Base-by-base conservation (phyloP, 2,888 invertebrate species). In the Eumacrocentrus americanus region DNA sequence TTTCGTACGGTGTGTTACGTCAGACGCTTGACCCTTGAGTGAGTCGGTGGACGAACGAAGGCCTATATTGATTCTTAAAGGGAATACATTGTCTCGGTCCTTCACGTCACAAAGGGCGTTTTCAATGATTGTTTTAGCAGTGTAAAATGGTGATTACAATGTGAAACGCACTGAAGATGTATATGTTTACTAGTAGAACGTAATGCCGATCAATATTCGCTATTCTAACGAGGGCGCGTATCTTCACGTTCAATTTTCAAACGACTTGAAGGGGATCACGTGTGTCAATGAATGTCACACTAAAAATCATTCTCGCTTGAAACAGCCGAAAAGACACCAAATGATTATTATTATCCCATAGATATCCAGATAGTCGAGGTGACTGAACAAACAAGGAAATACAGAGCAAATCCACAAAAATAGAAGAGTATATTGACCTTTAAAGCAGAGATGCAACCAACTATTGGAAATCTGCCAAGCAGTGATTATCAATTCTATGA, bases 31-130 rank as follows among this genome's bases (percentile, higher is more conserved):
- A 63, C 61, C 61, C 61, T 53, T 42, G 46, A 35, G 20, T 20
- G 53, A 18, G 52, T 62, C 56, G 47, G 59, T 59, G 38, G 48
- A 53, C 48, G n/a, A n/a, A n/a, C 46, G 48, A 53, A 55, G 54
- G 59, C 35, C 58, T 56, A 59, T 74, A 74, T 74, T 69, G 73
- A 74, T 72, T 67, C 62, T 74, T 74, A 74, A 74, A 73, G 74
- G 60, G 73, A 67, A 69, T 61, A 40, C 55, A 51, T 51, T 37
- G 23, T 51, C 37, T 51, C 42, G 18, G 18, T 42, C 18, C 9
- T 42, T 42, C 38, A 38, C 14, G 38, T 38, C 38, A 12, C 38
- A 4, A 29, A 29, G 29, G 29, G 29, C 5, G 5, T 29, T 29
- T 29, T 29, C 29, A 29, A 29, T 29, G 48, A 55, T 56, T 29